Percentiles rank a stretch among this genome's conserved stretches.
These are phyloP conservation scores for Platycercus adscitus DNA, from an alignment of 2,113 vertebrate genomes.

Conservation along the genomic window DNA sequence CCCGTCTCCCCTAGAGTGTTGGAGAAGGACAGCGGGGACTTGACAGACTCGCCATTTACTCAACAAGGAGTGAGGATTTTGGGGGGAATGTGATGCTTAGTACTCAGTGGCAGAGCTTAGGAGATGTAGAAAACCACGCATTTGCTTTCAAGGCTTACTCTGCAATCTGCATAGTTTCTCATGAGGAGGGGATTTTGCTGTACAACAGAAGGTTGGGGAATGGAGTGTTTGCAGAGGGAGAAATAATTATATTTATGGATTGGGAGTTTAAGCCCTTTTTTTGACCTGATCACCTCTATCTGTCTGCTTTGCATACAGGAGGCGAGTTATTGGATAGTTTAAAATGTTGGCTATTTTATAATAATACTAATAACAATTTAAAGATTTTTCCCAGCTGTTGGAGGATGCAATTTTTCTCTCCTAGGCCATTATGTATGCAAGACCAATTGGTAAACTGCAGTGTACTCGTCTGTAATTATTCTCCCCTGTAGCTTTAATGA, in stretches of 20 bases:
- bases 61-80: background rate
- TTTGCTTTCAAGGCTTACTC: background rate
- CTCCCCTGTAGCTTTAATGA: constrained; percentile 72
- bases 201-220: constrained; percentile 25
- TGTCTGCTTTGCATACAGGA: background rate
- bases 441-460: constrained; percentile 67
- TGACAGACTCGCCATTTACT: background rate
- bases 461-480: constrained; percentile 64
- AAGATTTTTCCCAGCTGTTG: constrained; percentile 57
- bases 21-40: background rate
- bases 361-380: constrained; percentile 41
- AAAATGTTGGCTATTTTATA: constrained; percentile 16
- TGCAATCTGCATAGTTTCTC: background rate
- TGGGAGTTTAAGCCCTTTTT: background rate
- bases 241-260: constrained; percentile 14
- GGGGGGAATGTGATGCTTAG: background rate
- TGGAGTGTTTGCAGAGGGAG: background rate
- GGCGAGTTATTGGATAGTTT: background rate
- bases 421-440: constrained; percentile 56
- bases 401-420: constrained; percentile 30
- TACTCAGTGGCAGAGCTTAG: rapidly evolving
- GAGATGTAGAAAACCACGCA: background rate
- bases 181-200: background rate
- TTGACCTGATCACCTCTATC: background rate
- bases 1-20: background rate